Evolutionary conservation across 37 sponge, comb jelly and placozoan species (phyloP).

Genomic region (Corticium candelabrum): DNA sequence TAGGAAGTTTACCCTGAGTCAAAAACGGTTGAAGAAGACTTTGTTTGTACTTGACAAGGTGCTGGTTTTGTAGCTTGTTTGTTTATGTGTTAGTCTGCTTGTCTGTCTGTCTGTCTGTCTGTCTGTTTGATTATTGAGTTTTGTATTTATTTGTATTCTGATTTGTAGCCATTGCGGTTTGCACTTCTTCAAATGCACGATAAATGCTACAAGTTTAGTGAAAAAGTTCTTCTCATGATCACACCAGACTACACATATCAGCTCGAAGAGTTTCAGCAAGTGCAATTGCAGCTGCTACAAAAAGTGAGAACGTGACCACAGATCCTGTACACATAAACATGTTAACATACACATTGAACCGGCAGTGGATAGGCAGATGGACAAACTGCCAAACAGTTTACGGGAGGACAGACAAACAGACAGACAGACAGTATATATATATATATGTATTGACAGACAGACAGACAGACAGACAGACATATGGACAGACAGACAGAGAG

Average conservation of each 20-base stretch:
- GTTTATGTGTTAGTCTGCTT: too few species aligned
- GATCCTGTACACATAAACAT: neutral
- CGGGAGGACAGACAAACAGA: too few species aligned
- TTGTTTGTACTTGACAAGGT: neutral
- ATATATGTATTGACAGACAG: neutral
- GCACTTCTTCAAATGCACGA: constrained; percentile 56
- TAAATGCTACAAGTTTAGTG: constrained; percentile 40
- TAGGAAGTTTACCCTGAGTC: too few species aligned
- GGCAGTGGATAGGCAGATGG: neutral
- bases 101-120: too few species aligned
- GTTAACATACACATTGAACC: neutral
- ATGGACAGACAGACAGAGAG: too few species aligned
- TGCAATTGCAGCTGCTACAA: constrained; percentile 62
- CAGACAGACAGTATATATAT: neutral
- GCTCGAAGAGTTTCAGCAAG: constrained; percentile 76
- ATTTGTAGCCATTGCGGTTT: constrained; percentile 46
- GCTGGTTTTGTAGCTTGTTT: neutral
- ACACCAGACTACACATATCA: constrained; percentile 69
- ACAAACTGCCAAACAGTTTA: neutral
- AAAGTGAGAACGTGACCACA: constrained; percentile 32
- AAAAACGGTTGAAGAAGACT: constrained; percentile 27
- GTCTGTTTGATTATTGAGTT: neutral
- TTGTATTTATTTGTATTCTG: neutral
- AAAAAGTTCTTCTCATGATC: constrained; percentile 56
- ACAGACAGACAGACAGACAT: too few species aligned